phyloP scores from a whole-genome alignment of 2,113 vertebrate species.

The Isichthys henryi region DNA sequence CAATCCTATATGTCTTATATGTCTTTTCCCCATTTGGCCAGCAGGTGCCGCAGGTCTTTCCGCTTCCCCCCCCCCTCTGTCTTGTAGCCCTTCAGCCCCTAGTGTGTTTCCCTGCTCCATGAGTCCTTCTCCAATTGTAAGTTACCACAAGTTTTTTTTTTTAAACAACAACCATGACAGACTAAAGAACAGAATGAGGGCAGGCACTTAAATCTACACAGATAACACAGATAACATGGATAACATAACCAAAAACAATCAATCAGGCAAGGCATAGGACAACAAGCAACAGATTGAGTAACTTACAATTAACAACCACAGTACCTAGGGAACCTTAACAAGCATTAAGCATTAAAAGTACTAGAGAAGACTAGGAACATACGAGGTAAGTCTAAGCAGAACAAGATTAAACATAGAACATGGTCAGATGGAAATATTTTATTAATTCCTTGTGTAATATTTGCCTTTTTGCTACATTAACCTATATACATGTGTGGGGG shows the following conservation, averaged over 20 bases:
- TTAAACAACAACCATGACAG: not conserved
- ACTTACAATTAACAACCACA: not conserved
- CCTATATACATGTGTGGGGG: not conserved
- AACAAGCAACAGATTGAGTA: not conserved
- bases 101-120: not conserved
- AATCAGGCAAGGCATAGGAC: not conserved
- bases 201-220: not conserved
- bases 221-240: not conserved
- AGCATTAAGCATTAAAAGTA: not conserved
- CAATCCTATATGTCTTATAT: too few relatives aligned
- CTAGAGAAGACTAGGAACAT: not conserved
- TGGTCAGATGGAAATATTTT: not conserved
- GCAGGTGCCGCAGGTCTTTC: too few relatives aligned
- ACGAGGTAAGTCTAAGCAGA: not conserved
- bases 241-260: not conserved
- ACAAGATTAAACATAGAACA: not conserved
- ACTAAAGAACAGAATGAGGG: not conserved
- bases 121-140: too few relatives aligned
- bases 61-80: too few relatives aligned
- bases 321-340: not conserved
- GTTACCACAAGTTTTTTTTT: too few relatives aligned
- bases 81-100: not conserved
- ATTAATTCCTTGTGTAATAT: not conserved
- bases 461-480: not conserved
- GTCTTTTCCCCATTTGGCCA: too few relatives aligned